These are phyloP conservation scores for Entelurus aequoreus DNA, from an alignment of 2,113 vertebrate genomes.

Conservation along the genomic window DNA sequence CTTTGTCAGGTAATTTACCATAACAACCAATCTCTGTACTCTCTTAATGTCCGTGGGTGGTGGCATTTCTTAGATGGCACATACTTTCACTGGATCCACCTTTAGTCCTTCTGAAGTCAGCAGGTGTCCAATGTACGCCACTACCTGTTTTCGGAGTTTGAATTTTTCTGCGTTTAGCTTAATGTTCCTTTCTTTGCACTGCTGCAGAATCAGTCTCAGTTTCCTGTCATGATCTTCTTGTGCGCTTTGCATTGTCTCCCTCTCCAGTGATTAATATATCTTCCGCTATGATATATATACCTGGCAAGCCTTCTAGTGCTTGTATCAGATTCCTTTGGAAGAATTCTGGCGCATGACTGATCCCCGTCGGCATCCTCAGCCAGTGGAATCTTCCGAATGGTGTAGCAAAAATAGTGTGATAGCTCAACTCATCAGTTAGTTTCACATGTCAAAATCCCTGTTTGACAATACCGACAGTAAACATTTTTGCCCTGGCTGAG, in stretches of 20 bases:
- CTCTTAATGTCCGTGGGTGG: constrained; percentile 17
- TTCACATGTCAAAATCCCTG: constrained; percentile 24
- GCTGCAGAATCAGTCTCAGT: too few species aligned
- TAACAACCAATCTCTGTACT: constrained; percentile 13
- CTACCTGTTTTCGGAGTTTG: constrained; percentile 6
- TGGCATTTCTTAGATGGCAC: constrained; percentile 11
- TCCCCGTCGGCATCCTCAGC: too few species aligned
- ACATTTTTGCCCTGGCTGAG: not conserved
- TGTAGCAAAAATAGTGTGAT: not conserved
- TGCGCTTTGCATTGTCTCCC: not conserved
- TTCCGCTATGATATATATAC: constrained; percentile 18
- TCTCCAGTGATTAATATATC: constrained; percentile 21
- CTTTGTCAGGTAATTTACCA: not conserved
- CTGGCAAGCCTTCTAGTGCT: constrained; percentile 8
- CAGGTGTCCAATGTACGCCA: constrained; percentile 6
- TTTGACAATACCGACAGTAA: constrained; percentile 17
- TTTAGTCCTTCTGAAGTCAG: constrained; percentile 14
- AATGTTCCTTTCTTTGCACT: constrained; percentile 3
- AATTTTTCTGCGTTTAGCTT: not conserved
- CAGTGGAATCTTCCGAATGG: too few species aligned
- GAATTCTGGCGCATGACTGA: constrained; percentile 9
- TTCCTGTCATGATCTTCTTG: too few species aligned
- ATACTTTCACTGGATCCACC: not conserved
- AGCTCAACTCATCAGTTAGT: constrained; percentile 19
- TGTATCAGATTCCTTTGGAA: constrained; percentile 18